Percentiles rank a stretch among this genome's conserved stretches.
These are phyloP conservation scores for Lasiommata megera DNA, from an alignment of 2,888 invertebrate species.

Conservation along the genomic window DNA sequence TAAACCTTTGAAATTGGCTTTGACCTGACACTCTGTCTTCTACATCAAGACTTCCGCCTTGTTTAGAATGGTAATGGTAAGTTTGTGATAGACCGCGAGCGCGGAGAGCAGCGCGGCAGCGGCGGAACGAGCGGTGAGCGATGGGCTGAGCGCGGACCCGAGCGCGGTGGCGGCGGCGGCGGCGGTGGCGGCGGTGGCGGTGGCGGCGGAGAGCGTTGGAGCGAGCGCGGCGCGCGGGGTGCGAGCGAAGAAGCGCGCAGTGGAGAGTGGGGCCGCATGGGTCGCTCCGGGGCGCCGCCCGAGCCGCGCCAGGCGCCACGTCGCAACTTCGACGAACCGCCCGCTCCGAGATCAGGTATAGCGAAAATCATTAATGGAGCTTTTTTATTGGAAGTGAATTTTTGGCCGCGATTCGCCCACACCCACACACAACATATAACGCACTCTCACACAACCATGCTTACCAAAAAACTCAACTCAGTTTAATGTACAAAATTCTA, in stretches of 20 bases:
- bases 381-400: too few relatives aligned
- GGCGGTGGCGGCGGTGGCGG: conserved; percentile 39
- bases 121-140: conserved; percentile 45
- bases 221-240: conserved; percentile 62
- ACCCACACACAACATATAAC: too few relatives aligned
- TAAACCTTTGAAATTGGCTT: not conserved
- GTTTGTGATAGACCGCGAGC: conserved; percentile 37
- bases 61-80: too few relatives aligned
- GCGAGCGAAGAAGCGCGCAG: conserved; percentile 64
- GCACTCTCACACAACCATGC: too few relatives aligned
- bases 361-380: too few relatives aligned
- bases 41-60: not conserved
- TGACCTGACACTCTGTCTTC: not conserved
- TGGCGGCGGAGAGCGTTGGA: conserved; percentile 51
- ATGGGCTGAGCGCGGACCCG: conserved; percentile 42
- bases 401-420: too few relatives aligned
- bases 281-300: conserved; percentile 42
- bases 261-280: conserved; percentile 70
- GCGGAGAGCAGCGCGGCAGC: conserved; percentile 24
- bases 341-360: conserved; percentile 61
- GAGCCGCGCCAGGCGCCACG: conserved; percentile 38
- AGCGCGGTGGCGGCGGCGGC: conserved; percentile 50
- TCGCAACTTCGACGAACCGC: conserved; percentile 70
- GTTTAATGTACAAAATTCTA: too few relatives aligned
- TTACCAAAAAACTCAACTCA: too few relatives aligned